Conservation (phyloP, 2,888 invertebrate genomes). For the Apodemia zela region DNA sequence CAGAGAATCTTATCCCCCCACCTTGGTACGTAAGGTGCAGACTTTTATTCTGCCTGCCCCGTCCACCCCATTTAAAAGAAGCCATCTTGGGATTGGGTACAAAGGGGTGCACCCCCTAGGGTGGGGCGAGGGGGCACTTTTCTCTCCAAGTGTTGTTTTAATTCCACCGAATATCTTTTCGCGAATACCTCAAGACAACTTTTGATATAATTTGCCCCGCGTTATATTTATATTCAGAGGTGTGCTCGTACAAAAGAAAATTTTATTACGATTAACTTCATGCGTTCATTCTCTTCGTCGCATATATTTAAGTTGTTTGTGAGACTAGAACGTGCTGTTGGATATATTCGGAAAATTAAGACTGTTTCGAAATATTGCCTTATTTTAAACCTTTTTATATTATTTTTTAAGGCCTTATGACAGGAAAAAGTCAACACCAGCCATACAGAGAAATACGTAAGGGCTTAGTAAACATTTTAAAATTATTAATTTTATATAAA, state of each 20-base stretch:
- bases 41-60: conserved; percentile 69
- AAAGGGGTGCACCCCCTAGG: conserved; percentile 44
- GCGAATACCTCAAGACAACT: conserved; percentile 74
- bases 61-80: conserved; percentile 79
- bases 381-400: too few relatives aligned
- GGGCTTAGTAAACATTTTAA: too few relatives aligned
- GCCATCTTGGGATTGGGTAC: conserved; percentile 75
- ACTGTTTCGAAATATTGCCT: too few relatives aligned
- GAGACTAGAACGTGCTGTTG: not conserved
- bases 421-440: too few relatives aligned
- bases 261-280: conserved; percentile 15
- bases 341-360: too few relatives aligned
- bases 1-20: conserved; percentile 60
- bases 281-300: conserved; percentile 2
- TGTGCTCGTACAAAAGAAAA: conserved; percentile 14
- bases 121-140: conserved; percentile 52
- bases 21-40: conserved; percentile 60
- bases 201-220: conserved; percentile 69
- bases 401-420: too few relatives aligned
- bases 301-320: conserved; percentile 8
- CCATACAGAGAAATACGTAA: too few relatives aligned
- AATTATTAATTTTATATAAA: too few relatives aligned
- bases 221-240: conserved; percentile 54
- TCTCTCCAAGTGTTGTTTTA: conserved; percentile 77
- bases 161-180: conserved; percentile 79